Conservation (phyloP, 2,113 vertebrate genomes). For the Sitta europaea region DNA sequence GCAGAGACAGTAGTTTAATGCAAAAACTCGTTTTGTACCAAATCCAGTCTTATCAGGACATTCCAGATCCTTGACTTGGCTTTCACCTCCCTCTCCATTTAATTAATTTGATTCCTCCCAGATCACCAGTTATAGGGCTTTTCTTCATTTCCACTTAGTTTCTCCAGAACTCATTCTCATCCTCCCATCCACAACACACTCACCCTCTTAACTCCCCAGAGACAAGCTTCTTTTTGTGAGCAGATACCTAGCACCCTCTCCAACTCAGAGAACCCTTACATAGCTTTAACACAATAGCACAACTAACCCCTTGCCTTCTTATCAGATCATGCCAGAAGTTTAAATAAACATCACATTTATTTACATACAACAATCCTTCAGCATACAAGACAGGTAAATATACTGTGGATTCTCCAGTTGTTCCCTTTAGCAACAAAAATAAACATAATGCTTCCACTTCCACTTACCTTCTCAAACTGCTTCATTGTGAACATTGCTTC, state of each 20-base stretch:
- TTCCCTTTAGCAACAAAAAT: background rate
- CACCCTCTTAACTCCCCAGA: background rate
- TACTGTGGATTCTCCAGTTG: background rate
- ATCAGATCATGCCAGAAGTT: background rate
- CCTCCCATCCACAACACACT: background rate
- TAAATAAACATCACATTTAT: background rate
- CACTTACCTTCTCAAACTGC: conserved; percentile 88
- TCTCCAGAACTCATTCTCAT: background rate
- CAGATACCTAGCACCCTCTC: background rate
- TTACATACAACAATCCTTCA: background rate
- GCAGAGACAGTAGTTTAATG: background rate
- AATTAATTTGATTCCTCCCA: background rate
- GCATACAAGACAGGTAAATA: background rate
- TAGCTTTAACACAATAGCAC: background rate
- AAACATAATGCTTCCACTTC: background rate
- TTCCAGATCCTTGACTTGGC: background rate
- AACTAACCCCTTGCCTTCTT: background rate
- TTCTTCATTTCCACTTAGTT: background rate
- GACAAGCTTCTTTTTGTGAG: background rate
- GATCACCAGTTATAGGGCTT: background rate
- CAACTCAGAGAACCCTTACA: background rate
- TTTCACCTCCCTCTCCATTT: background rate
- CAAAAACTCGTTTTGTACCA: background rate
- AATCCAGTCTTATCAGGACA: background rate
- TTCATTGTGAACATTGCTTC: conserved; percentile 89